These are phyloP conservation scores for Carterocephalus palaemon DNA, from an alignment of 2,888 invertebrate genomes.

Conservation along the genomic window DNA sequence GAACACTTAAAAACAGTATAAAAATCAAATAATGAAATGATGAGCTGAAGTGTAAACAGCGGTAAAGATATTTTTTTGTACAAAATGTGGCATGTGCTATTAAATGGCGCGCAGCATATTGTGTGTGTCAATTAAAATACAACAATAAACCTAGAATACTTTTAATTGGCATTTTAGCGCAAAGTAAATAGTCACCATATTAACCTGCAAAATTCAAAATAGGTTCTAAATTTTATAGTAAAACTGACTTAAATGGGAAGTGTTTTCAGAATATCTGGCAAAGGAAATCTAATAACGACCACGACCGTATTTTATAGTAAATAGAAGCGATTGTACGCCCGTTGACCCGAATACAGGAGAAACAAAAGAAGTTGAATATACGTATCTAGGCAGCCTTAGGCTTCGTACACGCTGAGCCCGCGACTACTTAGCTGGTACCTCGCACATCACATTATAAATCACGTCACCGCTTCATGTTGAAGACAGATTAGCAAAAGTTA, in stretches of 20 bases:
- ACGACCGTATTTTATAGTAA: slow-evolving; percentile 37
- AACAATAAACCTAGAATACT: no score
- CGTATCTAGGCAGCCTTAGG: slow-evolving; percentile 48
- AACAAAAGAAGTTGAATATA: slow-evolving; percentile 47
- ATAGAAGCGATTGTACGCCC: slow-evolving; percentile 45
- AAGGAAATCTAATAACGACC: slow-evolving; percentile 48
- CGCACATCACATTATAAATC: no score
- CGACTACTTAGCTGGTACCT: no score
- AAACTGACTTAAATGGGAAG: not conserved
- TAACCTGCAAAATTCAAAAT: not conserved
- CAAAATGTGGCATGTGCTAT: slow-evolving; percentile 71
- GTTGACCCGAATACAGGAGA: slow-evolving; percentile 45
- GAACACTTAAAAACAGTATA: slow-evolving; percentile 36
- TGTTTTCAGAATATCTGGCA: slow-evolving; percentile 20
- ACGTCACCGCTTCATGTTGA: no score
- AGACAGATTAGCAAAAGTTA: no score
- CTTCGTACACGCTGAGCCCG: slow-evolving; percentile 21
- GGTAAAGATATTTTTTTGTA: slow-evolving; percentile 73
- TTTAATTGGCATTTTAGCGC: no score
- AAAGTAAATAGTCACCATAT: no score
- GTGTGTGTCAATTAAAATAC: no score
- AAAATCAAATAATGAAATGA: slow-evolving; percentile 70
- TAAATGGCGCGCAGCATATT: no score
- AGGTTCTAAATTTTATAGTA: slow-evolving; percentile 29
- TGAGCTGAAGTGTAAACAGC: slow-evolving; percentile 73